Evolutionary conservation across 1,140 invertebrate species (phyloP).

Genomic region (Cydia amplana): DNA sequence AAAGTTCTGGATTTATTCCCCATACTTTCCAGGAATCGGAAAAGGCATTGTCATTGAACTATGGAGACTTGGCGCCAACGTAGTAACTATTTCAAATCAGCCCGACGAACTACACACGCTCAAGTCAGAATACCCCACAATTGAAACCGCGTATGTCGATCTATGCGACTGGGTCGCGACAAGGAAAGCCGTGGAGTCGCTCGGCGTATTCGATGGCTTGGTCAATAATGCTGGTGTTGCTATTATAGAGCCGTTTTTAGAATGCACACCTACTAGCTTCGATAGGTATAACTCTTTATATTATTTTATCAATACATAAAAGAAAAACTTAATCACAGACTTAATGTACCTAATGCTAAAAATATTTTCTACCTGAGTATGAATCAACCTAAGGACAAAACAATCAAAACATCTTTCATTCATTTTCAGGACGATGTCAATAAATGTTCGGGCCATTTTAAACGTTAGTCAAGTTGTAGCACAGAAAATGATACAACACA

Average conservation of each 20-base stretch:
- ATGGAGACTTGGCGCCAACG: constrained; percentile 82
- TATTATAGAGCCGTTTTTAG: constrained; percentile 61
- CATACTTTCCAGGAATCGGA: constrained; percentile 84
- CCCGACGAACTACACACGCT: constrained; percentile 83
- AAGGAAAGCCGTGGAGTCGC: constrained; percentile 70
- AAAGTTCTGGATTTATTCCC: too few relatives aligned
- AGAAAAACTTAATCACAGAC: too few relatives aligned
- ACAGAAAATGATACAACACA: constrained; percentile 86
- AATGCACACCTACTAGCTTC: constrained; percentile 83
- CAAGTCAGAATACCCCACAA: constrained; percentile 81
- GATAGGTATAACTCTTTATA: constrained; percentile 81
- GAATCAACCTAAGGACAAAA: too few relatives aligned
- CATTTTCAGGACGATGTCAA: constrained; percentile 84
- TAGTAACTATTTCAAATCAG: constrained; percentile 87
- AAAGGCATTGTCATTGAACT: constrained; percentile 83
- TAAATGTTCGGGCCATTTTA: constrained; percentile 91
- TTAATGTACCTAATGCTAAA: too few relatives aligned
- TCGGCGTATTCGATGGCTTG: constrained; percentile 62
- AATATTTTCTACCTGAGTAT: too few relatives aligned
- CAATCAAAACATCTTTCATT: constrained; percentile 38
- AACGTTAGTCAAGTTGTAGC: constrained; percentile 90
- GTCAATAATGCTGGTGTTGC: constrained; percentile 68
- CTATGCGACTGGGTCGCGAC: constrained; percentile 88
- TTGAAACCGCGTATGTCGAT: constrained; percentile 84
- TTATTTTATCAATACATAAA: too few relatives aligned